Evolutionary conservation across 2,888 invertebrate species (phyloP), one percentile per base, ranked within the genome.

Genomic region (Prosapia bicincta): DNA sequence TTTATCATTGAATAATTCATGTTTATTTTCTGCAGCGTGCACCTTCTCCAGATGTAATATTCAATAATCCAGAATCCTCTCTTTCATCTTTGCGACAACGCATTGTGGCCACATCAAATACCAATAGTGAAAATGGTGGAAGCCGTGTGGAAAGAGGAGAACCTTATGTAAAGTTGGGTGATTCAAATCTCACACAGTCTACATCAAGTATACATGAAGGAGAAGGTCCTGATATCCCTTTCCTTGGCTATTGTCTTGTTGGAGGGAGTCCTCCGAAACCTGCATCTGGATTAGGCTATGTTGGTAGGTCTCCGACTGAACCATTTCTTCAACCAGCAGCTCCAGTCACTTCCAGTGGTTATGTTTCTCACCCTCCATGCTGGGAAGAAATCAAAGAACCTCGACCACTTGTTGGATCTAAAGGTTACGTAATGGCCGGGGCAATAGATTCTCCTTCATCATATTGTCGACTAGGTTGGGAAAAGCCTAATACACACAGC

Each of bases 371-470:
- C 28, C 68, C 69, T 23, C 76, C 76, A n/a, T 28, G 26, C 28
- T 26, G 54, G 72, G 54, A 28, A 28, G 30, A 70, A 26, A 38
- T 26, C 5, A 28, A 28, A 23, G 67, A 66, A 13, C 30, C 66
- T 7, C 15, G 66, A 26, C 54, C 32, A n/a, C 38, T 74, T 25
- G 43, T 71, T 13, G 70, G 71, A 24, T 54, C 71, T 54, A 76
- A 74, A 26, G 76, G 76, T 28, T 76, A 76, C 20, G 71, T 76
- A 26, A 71, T 74, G 76, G 74, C 76, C 10, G 76, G 76, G 3
- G 69, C 43, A 20, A 66, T 25, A 7, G 67, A 30, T 9, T 6
- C 65, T 0, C 43, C 73, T 7, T 68, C 38, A 26, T 54, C 54
- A 9, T 73, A 73, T 24, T 67, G 67, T 24, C 67, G 68, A 0